Evolutionary conservation across 2,113 vertebrate genomes (phyloP).

Genomic region (Mus pahari): DNA sequence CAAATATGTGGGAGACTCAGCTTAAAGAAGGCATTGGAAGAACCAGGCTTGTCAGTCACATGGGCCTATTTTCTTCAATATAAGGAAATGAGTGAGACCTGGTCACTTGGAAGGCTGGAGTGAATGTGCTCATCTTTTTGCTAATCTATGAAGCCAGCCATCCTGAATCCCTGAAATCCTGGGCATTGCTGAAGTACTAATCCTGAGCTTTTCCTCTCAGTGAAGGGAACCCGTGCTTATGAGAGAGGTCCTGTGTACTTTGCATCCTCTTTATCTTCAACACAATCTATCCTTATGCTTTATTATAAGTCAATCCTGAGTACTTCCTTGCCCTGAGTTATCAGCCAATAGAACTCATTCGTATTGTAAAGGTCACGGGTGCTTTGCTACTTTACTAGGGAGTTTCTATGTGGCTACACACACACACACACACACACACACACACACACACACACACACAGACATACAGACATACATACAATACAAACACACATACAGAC

Average conservation of each 20-base stretch:
- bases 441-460: no score
- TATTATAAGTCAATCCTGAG: background rate
- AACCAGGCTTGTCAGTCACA: background rate
- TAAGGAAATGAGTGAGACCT: background rate
- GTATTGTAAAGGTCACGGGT: background rate
- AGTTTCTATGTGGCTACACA: background rate
- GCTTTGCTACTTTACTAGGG: background rate
- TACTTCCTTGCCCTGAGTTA: background rate
- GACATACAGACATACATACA: no score
- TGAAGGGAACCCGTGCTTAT: background rate
- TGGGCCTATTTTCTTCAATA: background rate
- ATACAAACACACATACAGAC: no score
- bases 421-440: no score
- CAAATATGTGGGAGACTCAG: background rate
- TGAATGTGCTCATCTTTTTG: background rate
- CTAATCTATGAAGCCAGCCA: background rate
- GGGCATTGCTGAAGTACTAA: background rate
- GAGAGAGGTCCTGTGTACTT: background rate
- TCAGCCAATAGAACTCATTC: background rate
- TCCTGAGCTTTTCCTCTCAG: background rate
- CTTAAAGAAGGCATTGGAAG: background rate
- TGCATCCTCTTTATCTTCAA: background rate
- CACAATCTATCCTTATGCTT: background rate
- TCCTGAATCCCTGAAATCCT: background rate
- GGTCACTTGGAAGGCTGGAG: background rate